These are phyloP conservation scores for Disparrhopalites patrizii DNA, from an alignment of 2,888 invertebrate species.

Conservation along the genomic window DNA sequence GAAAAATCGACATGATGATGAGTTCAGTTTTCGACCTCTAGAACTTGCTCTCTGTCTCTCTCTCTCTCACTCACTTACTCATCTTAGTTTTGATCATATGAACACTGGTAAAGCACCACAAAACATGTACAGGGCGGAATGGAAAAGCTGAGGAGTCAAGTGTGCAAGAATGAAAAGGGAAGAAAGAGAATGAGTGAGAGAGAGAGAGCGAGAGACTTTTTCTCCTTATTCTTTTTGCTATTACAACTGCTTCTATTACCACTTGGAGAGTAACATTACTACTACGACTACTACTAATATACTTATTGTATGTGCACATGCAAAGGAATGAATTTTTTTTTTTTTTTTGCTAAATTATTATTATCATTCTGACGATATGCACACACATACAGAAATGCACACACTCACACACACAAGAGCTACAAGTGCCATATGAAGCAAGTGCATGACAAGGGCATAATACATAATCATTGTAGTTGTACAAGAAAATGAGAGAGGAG, in stretches of 20 bases:
- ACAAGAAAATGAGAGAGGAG: slow-evolving; percentile 11
- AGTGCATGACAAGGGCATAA: slow-evolving; percentile 22
- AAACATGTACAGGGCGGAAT: neutral
- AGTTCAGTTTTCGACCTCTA: slow-evolving; percentile 25
- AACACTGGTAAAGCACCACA: slow-evolving; percentile 2
- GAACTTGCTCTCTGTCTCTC: too few relatives aligned
- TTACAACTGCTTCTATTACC: too few relatives aligned
- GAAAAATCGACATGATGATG: slow-evolving; percentile 23
- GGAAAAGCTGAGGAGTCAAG: slow-evolving; percentile 7
- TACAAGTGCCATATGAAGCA: slow-evolving; percentile 20
- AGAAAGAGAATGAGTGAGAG: neutral
- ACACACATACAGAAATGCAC: slow-evolving; percentile 1
- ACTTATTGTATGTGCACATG: neutral
- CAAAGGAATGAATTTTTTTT: neutral
- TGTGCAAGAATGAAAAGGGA: neutral
- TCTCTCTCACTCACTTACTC: neutral
- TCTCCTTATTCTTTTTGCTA: too few relatives aligned
- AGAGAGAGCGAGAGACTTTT: neutral
- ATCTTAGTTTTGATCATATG: slow-evolving; percentile 11
- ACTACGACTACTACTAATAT: neutral
- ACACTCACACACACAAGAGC: too few relatives aligned
- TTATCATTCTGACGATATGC: too few relatives aligned
- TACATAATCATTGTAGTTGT: slow-evolving; percentile 4
- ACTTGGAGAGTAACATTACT: neutral
- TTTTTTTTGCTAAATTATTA: slow-evolving; percentile 26